Evolutionary conservation across 2,888 invertebrate species (phyloP), one percentile per base, ranked within the genome.

Genomic region (Torymus auratus): DNA sequence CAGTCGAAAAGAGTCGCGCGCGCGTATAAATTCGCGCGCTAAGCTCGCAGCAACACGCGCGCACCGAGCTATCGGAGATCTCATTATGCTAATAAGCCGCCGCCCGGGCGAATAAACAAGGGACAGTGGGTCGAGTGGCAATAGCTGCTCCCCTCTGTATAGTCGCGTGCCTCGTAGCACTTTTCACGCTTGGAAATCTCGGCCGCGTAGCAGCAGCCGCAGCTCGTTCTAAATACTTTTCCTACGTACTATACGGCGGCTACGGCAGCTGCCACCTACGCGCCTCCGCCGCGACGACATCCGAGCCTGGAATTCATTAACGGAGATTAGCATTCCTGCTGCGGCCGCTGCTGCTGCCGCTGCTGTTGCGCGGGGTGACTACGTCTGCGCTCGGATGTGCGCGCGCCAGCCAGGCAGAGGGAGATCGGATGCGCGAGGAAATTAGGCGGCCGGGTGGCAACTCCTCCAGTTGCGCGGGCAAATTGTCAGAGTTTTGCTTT

Each of bases 261-360:
- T 15, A 52, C 56, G 67, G 11, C n/a, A 11, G n/a, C 50, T 67
- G 68, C 68, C 60, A 61, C 65, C 67, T 65, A 73, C 72, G 55
- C 62, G 28, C 14, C 64, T 64, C 4, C n/a, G 41, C 11, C 13
- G n/a, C 52, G 64, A 75, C 52, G 64, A 75, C 14, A 60, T 61
- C 52, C 17, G 52, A 64, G 65, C 13, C 62, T 65, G 82, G 78
- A 82, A 82, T 82, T 82, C 79, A 82, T 80, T 82, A 79, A 60
- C 73, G 23, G 71, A 61, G 71, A 79, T 82, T 79, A 78, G 75
- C 78, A 82, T 82, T 82, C 76, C 75, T 68, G 41, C 20, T 41
- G 41, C 41, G 41, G 41, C 56, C 10, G 52, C 58, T n/a, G 14
- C 65, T 52, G 67, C 60, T 60, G 58, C 50, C 41, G 20, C 65